Conservation (phyloP, 2,888 invertebrate species). For the Lasiommata megera region DNA sequence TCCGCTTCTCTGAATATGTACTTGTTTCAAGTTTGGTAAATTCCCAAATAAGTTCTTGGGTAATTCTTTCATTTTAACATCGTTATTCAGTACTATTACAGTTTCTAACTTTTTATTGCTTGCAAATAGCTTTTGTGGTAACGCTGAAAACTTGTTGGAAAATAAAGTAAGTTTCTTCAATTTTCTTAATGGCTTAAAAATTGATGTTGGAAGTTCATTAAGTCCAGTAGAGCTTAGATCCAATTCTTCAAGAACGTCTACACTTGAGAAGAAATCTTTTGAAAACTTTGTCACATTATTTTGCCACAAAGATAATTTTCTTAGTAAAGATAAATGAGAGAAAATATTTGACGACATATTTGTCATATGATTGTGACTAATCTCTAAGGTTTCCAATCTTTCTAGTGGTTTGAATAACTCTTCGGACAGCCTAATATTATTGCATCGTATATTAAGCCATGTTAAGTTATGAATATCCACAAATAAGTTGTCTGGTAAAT, state of each 20-base stretch:
- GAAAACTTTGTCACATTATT: conserved; percentile 85
- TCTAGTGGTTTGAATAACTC: conserved; percentile 79
- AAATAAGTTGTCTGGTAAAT: conserved; percentile 83
- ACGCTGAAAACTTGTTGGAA: conserved; percentile 83
- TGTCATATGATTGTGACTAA: conserved; percentile 84
- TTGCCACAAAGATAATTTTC: conserved; percentile 84
- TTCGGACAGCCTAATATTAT: conserved; percentile 80
- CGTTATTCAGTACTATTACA: conserved; percentile 81
- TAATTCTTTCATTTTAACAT: conserved; percentile 78
- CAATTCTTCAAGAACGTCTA: conserved; percentile 83
- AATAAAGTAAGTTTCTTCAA: conserved; percentile 84
- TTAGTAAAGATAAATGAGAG: conserved; percentile 80
- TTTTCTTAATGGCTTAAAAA: conserved; percentile 83
- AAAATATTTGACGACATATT: conserved; percentile 83
- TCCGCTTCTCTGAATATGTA: conserved; percentile 81
- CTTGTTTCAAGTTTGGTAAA: conserved; percentile 76
- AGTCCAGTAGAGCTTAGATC: conserved; percentile 86
- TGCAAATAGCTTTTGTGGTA: conserved; percentile 82
- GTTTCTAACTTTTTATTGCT: conserved; percentile 76
- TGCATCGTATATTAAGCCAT: conserved; percentile 83
- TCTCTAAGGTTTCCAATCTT: conserved; percentile 82
- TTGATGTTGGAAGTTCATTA: conserved; percentile 79
- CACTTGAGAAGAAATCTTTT: conserved; percentile 83
- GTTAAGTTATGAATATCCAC: conserved; percentile 81
- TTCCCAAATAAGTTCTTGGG: conserved; percentile 83